Conservation (phyloP, 2,113 vertebrate species). For the Antennarius striatus region DNA sequence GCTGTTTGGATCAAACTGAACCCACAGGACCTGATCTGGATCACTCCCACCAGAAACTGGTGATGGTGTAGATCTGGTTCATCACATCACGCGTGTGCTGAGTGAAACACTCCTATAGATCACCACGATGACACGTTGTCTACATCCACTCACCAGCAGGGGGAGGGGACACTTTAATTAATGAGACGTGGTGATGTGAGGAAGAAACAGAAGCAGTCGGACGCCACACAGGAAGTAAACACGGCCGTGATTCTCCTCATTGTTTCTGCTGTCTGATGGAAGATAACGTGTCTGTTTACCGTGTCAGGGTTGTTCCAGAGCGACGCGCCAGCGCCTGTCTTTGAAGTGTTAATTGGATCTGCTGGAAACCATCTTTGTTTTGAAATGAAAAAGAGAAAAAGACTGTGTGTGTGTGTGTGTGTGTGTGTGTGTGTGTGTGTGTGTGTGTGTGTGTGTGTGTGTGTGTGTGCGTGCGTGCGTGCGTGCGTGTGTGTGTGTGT, state of each 20-base stretch:
- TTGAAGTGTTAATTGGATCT: constrained; percentile 77
- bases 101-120: too few relatives aligned
- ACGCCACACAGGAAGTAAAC: constrained; percentile 15
- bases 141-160: neutral
- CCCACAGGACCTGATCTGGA: too few relatives aligned
- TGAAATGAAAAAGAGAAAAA: constrained; percentile 12
- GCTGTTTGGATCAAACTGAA: too few relatives aligned
- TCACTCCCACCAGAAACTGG: too few relatives aligned
- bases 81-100: too few relatives aligned
- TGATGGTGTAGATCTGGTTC: too few relatives aligned
- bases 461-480: too few relatives aligned
- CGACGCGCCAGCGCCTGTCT: constrained; percentile 47
- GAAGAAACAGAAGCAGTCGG: constrained; percentile 37
- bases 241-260: constrained; percentile 7
- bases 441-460: too few relatives aligned
- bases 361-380: constrained; percentile 74
- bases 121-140: too few relatives aligned
- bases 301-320: constrained; percentile 55
- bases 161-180: constrained; percentile 35
- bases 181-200: constrained; percentile 29
- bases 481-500: too few relatives aligned
- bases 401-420: too few relatives aligned
- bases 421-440: too few relatives aligned
- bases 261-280: constrained; percentile 41
- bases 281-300: constrained; percentile 69